Conservation (phyloP, 2,797 vertebrate genomes). For the Pipistrellus kuhlii region DNA sequence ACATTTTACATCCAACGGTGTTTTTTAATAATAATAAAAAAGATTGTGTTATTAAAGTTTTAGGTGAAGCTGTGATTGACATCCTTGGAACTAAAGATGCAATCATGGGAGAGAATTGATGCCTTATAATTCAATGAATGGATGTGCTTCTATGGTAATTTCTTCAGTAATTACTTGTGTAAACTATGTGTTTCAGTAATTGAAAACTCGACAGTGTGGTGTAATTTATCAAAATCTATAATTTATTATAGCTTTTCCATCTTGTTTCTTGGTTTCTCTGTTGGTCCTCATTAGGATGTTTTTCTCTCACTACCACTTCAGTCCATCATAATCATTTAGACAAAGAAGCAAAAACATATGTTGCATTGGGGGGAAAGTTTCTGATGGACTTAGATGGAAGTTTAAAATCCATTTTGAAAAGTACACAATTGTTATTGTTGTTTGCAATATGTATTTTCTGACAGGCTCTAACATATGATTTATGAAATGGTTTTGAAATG, state of each 20-base stretch:
- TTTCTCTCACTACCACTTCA: background rate
- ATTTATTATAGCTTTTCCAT: constrained; percentile 79
- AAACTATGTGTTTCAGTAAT: constrained; percentile 84
- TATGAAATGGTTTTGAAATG: constrained; percentile 72
- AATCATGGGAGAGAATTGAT: constrained; percentile 83
- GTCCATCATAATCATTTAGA: background rate
- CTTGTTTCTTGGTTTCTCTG: constrained; percentile 68
- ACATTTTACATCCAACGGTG: background rate
- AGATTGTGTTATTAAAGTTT: constrained; percentile 74
- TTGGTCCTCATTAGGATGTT: constrained; percentile 65
- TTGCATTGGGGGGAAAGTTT: background rate
- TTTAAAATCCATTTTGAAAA: constrained; percentile 69
- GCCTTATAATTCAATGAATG: constrained; percentile 83
- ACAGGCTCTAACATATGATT: constrained; percentile 61
- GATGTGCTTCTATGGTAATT: constrained; percentile 80
- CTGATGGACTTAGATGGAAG: background rate
- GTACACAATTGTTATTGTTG: constrained; percentile 55
- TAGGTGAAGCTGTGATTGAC: constrained; percentile 78
- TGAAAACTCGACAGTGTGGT: constrained; percentile 79
- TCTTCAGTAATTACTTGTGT: constrained; percentile 82
- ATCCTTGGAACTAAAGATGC: constrained; percentile 78
- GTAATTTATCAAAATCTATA: constrained; percentile 84
- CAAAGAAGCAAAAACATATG: background rate
- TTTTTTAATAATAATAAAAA: constrained; percentile 55
- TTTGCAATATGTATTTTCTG: constrained; percentile 62